A percentile compares a stretch with the other conserved stretches of the same genome.
Conservation (phyloP, 2,113 vertebrate genomes). For the Elephantulus edwardii region DNA sequence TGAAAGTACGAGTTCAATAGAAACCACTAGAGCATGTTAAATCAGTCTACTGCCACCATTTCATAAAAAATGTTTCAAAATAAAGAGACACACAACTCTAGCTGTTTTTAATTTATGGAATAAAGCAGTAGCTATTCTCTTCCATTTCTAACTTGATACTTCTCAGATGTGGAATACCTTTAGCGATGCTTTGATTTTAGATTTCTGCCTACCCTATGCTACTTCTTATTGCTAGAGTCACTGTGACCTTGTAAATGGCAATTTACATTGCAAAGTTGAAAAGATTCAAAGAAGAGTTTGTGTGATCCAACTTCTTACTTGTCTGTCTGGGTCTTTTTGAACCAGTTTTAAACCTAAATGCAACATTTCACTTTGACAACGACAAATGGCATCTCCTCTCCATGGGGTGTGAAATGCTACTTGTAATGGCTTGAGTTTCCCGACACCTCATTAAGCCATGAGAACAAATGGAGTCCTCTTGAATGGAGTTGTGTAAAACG, state of each 20-base stretch:
- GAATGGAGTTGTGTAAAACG: background rate
- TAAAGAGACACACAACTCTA: slow-evolving; percentile 59
- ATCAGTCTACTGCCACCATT: slow-evolving; percentile 72
- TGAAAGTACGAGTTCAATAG: slow-evolving; percentile 66
- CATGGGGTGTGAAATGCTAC: background rate
- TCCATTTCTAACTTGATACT: slow-evolving; percentile 71
- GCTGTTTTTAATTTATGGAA: slow-evolving; percentile 72
- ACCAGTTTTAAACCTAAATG: background rate
- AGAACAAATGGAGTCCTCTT: background rate
- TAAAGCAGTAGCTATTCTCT: slow-evolving; percentile 74
- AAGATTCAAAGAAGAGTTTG: slow-evolving; percentile 36
- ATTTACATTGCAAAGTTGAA: slow-evolving; percentile 59
- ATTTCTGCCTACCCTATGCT: background rate
- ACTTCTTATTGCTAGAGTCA: slow-evolving; percentile 59
- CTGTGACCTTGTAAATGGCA: slow-evolving; percentile 21
- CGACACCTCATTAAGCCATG: background rate
- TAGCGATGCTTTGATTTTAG: slow-evolving; percentile 69
- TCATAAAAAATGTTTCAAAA: slow-evolving; percentile 71
- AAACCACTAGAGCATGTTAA: slow-evolving; percentile 71
- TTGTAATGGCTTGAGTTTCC: background rate
- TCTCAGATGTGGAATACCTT: slow-evolving; percentile 70
- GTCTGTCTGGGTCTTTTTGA: background rate
- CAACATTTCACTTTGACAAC: background rate
- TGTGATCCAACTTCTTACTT: background rate
- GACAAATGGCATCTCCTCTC: background rate